These are phyloP conservation scores for Abscondita cerata DNA, from an alignment of 2,888 invertebrate species.

Conservation along the genomic window DNA sequence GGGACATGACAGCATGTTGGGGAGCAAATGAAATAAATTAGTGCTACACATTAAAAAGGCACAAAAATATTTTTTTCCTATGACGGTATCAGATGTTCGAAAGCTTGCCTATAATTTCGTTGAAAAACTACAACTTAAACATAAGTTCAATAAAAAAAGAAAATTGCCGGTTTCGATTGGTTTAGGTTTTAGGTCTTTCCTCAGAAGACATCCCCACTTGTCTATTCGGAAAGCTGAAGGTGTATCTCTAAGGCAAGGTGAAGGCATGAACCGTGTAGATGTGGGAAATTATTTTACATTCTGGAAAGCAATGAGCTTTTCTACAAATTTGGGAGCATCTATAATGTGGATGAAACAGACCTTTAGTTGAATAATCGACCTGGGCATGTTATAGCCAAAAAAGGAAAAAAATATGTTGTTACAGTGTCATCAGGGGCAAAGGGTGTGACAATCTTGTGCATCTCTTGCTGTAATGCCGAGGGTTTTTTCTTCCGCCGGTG, in stretches of 20 bases:
- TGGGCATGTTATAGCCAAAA: no score
- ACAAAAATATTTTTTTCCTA: slow-evolving; percentile 26
- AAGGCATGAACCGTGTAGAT: no score
- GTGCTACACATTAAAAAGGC: slow-evolving; percentile 32
- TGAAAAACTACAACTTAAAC: slow-evolving; percentile 36
- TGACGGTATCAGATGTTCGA: no score
- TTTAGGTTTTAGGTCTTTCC: slow-evolving; percentile 37
- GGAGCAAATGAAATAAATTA: slow-evolving; percentile 29
- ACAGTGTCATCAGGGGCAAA: slow-evolving; percentile 39
- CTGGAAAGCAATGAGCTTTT: slow-evolving; percentile 10
- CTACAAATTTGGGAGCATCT: no score
- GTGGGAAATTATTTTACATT: no score
- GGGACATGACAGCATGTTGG: slow-evolving; percentile 22
- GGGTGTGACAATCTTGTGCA: slow-evolving; percentile 44
- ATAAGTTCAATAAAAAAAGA: slow-evolving; percentile 43
- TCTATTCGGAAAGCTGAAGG: no score
- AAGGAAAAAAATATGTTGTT: slow-evolving; percentile 25
- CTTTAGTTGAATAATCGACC: no score
- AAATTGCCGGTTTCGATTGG: slow-evolving; percentile 43
- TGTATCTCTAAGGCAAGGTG: no score
- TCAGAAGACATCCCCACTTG: no score
- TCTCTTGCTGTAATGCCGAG: slow-evolving; percentile 49
- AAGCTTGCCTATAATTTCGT: no score
- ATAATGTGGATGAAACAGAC: no score
- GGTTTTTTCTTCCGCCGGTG: slow-evolving; percentile 43